phyloP scores from a whole-genome alignment of 2,113 vertebrate species.

The Jacana jacana region DNA sequence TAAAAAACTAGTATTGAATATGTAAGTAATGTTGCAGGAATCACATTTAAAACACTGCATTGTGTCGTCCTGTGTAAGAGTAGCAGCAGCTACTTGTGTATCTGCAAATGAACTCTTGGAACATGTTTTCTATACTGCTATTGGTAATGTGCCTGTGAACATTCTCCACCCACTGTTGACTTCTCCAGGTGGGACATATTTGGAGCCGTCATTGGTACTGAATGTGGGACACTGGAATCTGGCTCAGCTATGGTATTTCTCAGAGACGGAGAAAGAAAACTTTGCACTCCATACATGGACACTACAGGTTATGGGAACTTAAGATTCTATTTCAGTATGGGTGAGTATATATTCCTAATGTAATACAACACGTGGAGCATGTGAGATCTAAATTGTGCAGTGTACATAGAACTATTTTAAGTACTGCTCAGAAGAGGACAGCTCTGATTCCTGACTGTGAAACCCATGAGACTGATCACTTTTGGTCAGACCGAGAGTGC shows the following conservation, averaged over 20 bases:
- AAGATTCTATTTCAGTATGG: slow-evolving; percentile 93
- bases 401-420: background rate
- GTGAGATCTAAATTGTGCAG: background rate
- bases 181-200: slow-evolving; percentile 85
- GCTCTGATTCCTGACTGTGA: background rate
- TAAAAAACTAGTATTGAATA: background rate
- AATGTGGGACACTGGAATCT: slow-evolving; percentile 92
- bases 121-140: background rate
- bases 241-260: slow-evolving; percentile 90
- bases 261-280: slow-evolving; percentile 85
- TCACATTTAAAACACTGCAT: background rate
- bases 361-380: background rate
- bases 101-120: background rate
- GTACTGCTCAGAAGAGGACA: background rate
- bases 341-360: slow-evolving; percentile 71
- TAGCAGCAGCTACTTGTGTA: background rate
- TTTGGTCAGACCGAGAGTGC: background rate
- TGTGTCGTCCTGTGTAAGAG: background rate
- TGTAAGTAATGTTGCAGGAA: background rate
- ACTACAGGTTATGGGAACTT: slow-evolving; percentile 93
- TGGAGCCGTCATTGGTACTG: slow-evolving; percentile 85
- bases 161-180: background rate
- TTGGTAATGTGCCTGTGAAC: background rate
- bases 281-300: slow-evolving; percentile 94
- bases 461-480: background rate